These are phyloP conservation scores for Dicrostonyx torquatus DNA, from an alignment of 2,797 vertebrate species.

Conservation along the genomic window DNA sequence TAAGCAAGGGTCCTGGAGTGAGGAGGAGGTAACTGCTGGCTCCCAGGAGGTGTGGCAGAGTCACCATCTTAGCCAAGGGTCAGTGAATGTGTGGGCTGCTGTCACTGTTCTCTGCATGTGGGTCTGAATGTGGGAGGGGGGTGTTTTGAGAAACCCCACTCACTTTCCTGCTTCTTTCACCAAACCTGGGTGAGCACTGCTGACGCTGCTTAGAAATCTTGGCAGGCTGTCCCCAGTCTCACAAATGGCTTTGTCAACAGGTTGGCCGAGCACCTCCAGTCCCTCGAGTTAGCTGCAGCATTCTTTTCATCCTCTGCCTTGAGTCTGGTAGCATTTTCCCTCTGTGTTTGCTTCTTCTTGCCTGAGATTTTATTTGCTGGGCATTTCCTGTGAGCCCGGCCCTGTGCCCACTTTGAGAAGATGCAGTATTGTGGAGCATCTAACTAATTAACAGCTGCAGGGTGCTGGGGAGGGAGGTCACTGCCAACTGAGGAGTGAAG, in stretches of 20 bases:
- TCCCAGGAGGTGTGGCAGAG: not conserved
- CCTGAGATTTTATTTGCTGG: not conserved
- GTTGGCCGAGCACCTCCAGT: not conserved
- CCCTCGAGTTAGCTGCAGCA: not conserved
- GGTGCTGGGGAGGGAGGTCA: not conserved
- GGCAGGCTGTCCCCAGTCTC: not conserved
- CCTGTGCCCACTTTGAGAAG: not conserved
- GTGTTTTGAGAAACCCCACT: not conserved
- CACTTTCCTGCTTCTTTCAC: not conserved
- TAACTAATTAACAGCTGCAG: not conserved
- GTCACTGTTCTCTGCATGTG: not conserved
- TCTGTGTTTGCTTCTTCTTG: not conserved
- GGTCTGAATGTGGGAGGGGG: not conserved
- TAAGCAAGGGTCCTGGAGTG: not conserved
- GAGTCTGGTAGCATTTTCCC: not conserved
- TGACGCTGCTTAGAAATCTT: not conserved
- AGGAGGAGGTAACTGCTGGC: not conserved
- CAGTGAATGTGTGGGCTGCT: not conserved
- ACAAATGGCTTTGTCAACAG: conserved; percentile 14
- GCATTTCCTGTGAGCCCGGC: conserved; percentile 31
- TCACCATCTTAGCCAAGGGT: not conserved
- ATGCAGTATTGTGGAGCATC: not conserved
- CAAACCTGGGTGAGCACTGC: not conserved
- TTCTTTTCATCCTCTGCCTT: not conserved
- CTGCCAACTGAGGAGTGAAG: not conserved